Evolutionary conservation across 2,888 invertebrate genomes (phyloP).

Genomic region (Melanotus villosus): DNA sequence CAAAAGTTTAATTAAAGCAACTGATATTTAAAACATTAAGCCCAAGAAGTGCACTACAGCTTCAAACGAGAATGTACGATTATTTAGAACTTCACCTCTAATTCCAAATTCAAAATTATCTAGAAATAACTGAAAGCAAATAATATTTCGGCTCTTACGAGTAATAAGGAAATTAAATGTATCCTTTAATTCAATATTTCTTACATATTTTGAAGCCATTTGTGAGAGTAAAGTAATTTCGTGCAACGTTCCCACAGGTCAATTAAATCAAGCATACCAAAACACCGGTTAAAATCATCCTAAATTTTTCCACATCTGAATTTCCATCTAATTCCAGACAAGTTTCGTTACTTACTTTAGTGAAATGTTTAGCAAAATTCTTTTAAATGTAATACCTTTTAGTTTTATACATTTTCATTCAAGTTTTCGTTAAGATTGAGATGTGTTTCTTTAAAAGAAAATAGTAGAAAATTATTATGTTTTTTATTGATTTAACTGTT

Average conservation of each 20-base stretch:
- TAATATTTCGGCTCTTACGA: conserved; percentile 96
- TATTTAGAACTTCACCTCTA: too few relatives aligned
- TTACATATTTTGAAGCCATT: conserved; percentile 96
- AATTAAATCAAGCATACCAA: conserved; percentile 97
- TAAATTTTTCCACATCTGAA: conserved; percentile 91
- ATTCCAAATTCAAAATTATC: conserved; percentile 48
- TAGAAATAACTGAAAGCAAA: conserved; percentile 98
- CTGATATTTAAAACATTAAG: too few relatives aligned
- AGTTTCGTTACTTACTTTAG: conserved; percentile 87
- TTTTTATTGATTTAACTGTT: too few relatives aligned
- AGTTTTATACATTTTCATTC: too few relatives aligned
- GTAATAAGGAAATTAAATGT: conserved; percentile 95
- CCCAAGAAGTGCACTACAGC: too few relatives aligned
- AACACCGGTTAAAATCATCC: conserved; percentile 97
- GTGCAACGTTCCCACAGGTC: conserved; percentile 89
- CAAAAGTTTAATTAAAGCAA: too few relatives aligned
- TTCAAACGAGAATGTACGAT: too few relatives aligned
- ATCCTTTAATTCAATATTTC: conserved; percentile 94
- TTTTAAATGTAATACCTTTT: too few relatives aligned
- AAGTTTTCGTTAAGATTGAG: too few relatives aligned
- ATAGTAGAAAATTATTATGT: too few relatives aligned
- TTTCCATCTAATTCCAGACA: conserved; percentile 93
- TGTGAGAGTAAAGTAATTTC: conserved; percentile 96
- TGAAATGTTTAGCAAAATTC: conserved; percentile 94
- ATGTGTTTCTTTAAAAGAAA: too few relatives aligned